Percentiles rank a stretch among this genome's conserved stretches.
These are phyloP conservation scores for Harpalus rubripes DNA, from an alignment of 2,888 invertebrate species.

Conservation along the genomic window DNA sequence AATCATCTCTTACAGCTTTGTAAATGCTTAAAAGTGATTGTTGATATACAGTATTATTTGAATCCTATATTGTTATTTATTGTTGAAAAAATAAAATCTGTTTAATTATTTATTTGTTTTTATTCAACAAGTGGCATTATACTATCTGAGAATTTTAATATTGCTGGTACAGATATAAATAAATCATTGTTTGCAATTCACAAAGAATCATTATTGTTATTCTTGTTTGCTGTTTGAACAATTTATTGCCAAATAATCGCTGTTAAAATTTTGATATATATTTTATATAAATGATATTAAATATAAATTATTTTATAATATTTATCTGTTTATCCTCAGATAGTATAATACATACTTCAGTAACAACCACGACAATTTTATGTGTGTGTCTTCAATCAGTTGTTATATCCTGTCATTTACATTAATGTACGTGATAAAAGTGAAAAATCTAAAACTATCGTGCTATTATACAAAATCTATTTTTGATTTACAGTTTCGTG, in stretches of 20 bases:
- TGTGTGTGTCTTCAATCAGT: background rate
- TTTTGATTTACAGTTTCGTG: constrained; percentile 50
- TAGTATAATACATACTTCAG: constrained; percentile 33
- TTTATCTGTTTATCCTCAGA: constrained; percentile 13
- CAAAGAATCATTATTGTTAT: background rate
- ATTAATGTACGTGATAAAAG: constrained; percentile 47
- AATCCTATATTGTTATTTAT: constrained; percentile 65
- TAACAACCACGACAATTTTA: constrained; percentile 16
- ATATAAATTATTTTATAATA: background rate
- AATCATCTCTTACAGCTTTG: constrained; percentile 56
- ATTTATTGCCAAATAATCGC: background rate
- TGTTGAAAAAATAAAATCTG: constrained; percentile 64
- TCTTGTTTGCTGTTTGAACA: background rate
- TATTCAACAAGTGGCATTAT: constrained; percentile 23
- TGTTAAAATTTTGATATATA: too few relatives aligned
- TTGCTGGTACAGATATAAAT: background rate
- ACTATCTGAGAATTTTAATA: constrained; percentile 43
- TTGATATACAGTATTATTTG: constrained; percentile 65
- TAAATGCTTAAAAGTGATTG: constrained; percentile 59
- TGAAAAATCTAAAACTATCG: constrained; percentile 55
- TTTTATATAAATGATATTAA: too few relatives aligned
- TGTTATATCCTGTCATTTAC: constrained; percentile 13
- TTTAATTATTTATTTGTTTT: constrained; percentile 57
- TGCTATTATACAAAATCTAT: constrained; percentile 46
- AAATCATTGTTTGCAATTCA: background rate